Evolutionary conservation across 2,888 invertebrate species (phyloP), one percentile per base, ranked within the genome.

Genomic region (Lasioglossum pauxillum): DNA sequence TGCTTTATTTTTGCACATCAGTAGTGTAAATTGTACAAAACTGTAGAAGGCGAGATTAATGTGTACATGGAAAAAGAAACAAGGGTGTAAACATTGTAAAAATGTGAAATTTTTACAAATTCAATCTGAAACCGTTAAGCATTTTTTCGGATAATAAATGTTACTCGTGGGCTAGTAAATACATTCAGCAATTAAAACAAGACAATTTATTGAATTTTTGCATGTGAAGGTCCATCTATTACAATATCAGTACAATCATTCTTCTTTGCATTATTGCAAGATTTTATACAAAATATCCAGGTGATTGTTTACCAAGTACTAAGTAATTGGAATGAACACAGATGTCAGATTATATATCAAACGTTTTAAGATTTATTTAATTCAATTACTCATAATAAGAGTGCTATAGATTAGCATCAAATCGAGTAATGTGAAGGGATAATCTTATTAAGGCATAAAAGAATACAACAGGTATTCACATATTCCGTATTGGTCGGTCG

Each of bases 281-380:
- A 87, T 91, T 91, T 89, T 92, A 85, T 92, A 92, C 87, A 93
- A 91, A 93, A 92, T 90, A 85, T 78, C 88, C 75, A 89, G 82
- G 83, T 85, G 85, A 89, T 78, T 82, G 85, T 89, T 90, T 88
- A 88, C 77, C 84, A 91, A 90, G 83, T 91, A 90, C 69, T 84
- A 90, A 87, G 78, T 91, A 89, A 93, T 87, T 92, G 91, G 90
- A 94, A 93, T 92, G 91, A 94, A 93, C 91, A 92, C 90, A 90
- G 89, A 91, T 89, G 64, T 86, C 53, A 73, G 78, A 89, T 87
- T 82, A 90, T 82, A 91, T 92, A 88, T 80, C 84, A 90, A 90
- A 92, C 90, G 89, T 80, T 92, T 91, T 75, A 89, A 92, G 89
- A 90, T 91, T 89, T 90, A 89, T 92, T 93, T 89, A 90, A 94